Conservation (phyloP, 2,113 vertebrate species). For the Prionailurus bengalensis region DNA sequence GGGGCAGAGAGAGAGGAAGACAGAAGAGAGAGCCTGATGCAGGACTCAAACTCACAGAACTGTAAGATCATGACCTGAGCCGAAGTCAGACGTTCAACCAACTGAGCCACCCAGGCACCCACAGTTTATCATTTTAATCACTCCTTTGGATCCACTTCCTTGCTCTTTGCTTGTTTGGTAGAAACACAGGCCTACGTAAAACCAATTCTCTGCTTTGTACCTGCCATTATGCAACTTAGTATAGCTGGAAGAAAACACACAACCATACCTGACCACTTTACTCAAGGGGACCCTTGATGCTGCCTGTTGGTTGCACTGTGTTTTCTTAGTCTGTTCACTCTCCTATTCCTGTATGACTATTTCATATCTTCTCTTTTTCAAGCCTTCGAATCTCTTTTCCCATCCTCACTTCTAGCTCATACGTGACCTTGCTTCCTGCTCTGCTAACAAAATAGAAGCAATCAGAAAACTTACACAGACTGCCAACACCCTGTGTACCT, state of each 20-base stretch:
- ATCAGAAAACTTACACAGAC: not conserved
- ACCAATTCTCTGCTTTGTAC: not conserved
- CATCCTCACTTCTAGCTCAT: not conserved
- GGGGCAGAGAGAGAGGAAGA: too few relatives aligned
- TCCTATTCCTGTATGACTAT: not conserved
- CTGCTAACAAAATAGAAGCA: constrained; percentile 37
- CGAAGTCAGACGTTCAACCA: too few relatives aligned
- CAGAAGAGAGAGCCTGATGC: too few relatives aligned
- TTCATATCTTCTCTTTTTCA: constrained; percentile 8
- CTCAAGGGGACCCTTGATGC: not conserved
- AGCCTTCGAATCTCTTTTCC: not conserved
- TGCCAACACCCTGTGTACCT: not conserved
- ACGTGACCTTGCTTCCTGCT: not conserved
- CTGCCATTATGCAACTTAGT: not conserved
- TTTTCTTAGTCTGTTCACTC: constrained; percentile 6
- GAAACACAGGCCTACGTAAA: not conserved
- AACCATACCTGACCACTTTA: not conserved
- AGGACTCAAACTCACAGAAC: too few relatives aligned
- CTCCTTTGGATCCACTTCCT: not conserved
- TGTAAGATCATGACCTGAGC: too few relatives aligned
- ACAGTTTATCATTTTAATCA: not conserved
- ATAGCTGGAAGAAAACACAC: not conserved
- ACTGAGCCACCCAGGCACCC: too few relatives aligned
- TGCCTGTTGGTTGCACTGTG: not conserved
- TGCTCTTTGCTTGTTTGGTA: not conserved